These are phyloP conservation scores for Orthosia gracilis DNA, from an alignment of 2,888 invertebrate genomes.

Conservation along the genomic window DNA sequence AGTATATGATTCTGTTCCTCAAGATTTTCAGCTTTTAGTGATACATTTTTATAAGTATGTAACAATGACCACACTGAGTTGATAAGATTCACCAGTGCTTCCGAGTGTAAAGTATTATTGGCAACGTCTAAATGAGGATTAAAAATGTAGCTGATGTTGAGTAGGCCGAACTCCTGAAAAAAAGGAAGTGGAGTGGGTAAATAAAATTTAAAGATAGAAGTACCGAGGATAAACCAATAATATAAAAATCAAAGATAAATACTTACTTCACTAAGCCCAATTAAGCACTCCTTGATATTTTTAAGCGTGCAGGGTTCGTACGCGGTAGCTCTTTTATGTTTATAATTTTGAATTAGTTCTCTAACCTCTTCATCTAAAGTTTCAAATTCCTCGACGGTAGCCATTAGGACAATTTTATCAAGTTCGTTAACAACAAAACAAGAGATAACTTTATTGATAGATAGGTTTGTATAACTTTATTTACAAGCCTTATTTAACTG, in stretches of 20 bases:
- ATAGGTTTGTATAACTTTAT: not conserved
- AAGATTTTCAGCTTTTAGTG: slow-evolving; percentile 78
- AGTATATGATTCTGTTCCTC: slow-evolving; percentile 83
- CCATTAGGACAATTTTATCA: slow-evolving; percentile 58
- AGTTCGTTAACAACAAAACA: slow-evolving; percentile 1
- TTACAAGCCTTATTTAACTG: not conserved
- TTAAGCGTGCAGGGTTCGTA: slow-evolving; percentile 85
- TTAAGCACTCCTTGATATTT: slow-evolving; percentile 85
- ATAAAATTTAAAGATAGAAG: not conserved
- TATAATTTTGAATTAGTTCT: slow-evolving; percentile 86
- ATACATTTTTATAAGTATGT: slow-evolving; percentile 80
- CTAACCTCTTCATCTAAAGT: slow-evolving; percentile 86
- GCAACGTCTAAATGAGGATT: slow-evolving; percentile 84
- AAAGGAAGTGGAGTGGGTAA: slow-evolving; percentile 22
- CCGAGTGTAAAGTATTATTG: slow-evolving; percentile 72
- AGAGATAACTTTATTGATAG: not conserved
- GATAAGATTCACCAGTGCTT: slow-evolving; percentile 83
- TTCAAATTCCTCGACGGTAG: slow-evolving; percentile 71
- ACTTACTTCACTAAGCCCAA: slow-evolving; percentile 84
- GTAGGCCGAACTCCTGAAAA: slow-evolving; percentile 83
- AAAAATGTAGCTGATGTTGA: slow-evolving; percentile 83
- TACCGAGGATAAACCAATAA: not conserved
- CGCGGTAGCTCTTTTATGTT: slow-evolving; percentile 82
- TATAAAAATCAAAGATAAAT: not conserved
- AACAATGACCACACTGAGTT: slow-evolving; percentile 84